Evolutionary conservation across 2,113 vertebrate genomes (phyloP).

Genomic region (Lepisosteus oculatus): DNA sequence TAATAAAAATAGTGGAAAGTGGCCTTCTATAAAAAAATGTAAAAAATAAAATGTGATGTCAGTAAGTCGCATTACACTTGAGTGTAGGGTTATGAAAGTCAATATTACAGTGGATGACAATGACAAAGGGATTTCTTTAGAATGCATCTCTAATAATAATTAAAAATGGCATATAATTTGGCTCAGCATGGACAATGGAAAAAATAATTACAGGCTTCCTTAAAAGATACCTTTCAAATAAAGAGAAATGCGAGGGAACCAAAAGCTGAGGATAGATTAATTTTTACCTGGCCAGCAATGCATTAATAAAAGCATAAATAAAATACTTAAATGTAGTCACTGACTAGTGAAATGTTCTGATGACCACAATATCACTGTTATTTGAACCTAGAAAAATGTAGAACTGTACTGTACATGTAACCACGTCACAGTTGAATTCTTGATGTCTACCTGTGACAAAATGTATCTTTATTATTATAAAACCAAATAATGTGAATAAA

Average conservation of each 20-base stretch:
- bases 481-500: too few relatives aligned
- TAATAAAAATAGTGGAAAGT: too few relatives aligned
- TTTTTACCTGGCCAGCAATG: constrained; percentile 30
- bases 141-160: constrained; percentile 45
- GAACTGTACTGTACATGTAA: too few relatives aligned
- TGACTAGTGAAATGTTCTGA: too few relatives aligned
- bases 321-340: too few relatives aligned
- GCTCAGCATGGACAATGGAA: constrained; percentile 50
- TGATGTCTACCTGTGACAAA: too few relatives aligned
- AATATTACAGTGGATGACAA: constrained; percentile 54
- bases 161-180: constrained; percentile 62
- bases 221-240: constrained; percentile 55
- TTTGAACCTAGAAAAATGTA: too few relatives aligned
- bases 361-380: too few relatives aligned
- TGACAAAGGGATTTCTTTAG: constrained; percentile 50
- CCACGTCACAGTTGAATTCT: too few relatives aligned
- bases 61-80: constrained; percentile 30
- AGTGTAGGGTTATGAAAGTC: constrained; percentile 52
- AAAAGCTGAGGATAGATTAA: constrained; percentile 35
- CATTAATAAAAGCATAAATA: not conserved
- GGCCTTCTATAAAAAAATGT: not conserved
- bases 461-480: too few relatives aligned
- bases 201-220: constrained; percentile 56
- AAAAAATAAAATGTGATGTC: constrained; percentile 19
- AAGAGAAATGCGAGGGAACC: constrained; percentile 33